A percentile compares a stretch with the other conserved stretches of the same genome.
These are phyloP conservation scores for Mareca penelope DNA, from an alignment of 2,797 vertebrate species.

Conservation along the genomic window DNA sequence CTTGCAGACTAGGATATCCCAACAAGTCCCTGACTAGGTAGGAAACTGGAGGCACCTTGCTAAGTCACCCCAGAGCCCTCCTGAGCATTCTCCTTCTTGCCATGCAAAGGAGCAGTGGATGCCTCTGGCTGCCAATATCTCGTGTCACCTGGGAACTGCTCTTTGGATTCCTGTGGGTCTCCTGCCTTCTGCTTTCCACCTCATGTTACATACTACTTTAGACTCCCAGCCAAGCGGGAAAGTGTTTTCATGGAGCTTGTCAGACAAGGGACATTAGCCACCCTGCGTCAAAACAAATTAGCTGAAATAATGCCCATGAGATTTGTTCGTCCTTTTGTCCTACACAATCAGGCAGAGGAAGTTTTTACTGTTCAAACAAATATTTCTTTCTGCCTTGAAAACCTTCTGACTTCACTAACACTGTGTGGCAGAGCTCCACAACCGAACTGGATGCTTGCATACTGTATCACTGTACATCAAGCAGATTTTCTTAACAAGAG, in stretches of 20 bases:
- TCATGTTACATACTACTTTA: rapidly evolving
- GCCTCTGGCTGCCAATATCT: neutral
- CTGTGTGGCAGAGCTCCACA: neutral
- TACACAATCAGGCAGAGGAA: neutral
- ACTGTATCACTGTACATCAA: neutral
- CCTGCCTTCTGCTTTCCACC: neutral
- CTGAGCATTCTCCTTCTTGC: neutral
- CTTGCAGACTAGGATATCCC: neutral
- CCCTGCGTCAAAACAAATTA: neutral
- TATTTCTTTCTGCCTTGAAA: neutral
- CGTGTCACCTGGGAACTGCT: neutral
- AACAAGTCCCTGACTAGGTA: neutral
- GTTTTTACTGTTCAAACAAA: neutral
- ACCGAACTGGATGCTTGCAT: neutral
- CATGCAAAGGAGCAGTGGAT: neutral
- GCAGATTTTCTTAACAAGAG: neutral
- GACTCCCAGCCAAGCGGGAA: neutral
- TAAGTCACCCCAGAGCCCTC: neutral
- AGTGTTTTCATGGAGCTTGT: neutral
- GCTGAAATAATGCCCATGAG: neutral
- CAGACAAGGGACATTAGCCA: neutral
- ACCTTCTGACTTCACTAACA: neutral
- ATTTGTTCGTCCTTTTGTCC: neutral
- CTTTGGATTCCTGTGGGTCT: neutral
- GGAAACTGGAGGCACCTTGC: neutral